These are phyloP conservation scores for Paradoxurus hermaphroditus DNA, from an alignment of 2,113 vertebrate species.

Conservation along the genomic window DNA sequence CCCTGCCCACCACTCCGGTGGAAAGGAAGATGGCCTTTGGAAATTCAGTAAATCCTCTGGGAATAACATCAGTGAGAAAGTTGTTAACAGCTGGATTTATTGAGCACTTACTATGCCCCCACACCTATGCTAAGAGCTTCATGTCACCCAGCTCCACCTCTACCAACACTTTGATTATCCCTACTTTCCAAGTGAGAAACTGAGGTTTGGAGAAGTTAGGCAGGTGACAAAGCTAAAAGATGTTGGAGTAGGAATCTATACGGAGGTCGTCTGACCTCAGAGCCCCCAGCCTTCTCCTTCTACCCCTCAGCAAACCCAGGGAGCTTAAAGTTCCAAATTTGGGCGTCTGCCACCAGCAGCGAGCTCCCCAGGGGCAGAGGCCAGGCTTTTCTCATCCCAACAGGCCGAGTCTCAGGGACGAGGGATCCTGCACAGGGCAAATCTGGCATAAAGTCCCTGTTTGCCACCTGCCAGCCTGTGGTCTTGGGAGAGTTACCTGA, in stretches of 20 bases:
- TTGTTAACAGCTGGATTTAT: background rate
- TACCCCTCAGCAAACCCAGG: background rate
- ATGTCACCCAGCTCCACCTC: background rate
- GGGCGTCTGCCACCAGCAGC: background rate
- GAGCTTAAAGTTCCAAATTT: background rate
- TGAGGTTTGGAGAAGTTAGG: background rate
- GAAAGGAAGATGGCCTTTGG: background rate
- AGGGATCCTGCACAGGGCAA: background rate
- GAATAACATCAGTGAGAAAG: background rate
- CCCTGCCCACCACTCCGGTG: no score
- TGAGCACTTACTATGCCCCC: background rate
- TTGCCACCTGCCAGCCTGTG: background rate
- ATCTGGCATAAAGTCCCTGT: background rate
- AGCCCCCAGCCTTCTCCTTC: background rate
- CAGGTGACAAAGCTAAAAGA: background rate
- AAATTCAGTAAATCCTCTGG: background rate
- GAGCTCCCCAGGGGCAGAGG: background rate
- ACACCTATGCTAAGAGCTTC: background rate
- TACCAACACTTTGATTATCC: background rate
- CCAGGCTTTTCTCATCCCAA: background rate
- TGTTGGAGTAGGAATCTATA: background rate
- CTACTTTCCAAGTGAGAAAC: background rate
- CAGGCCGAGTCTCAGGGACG: background rate
- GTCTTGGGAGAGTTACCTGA: background rate
- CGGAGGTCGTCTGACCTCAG: background rate